Base-by-base conservation (phyloP, 2,888 invertebrate species). In the Saturnia japonica region DNA sequence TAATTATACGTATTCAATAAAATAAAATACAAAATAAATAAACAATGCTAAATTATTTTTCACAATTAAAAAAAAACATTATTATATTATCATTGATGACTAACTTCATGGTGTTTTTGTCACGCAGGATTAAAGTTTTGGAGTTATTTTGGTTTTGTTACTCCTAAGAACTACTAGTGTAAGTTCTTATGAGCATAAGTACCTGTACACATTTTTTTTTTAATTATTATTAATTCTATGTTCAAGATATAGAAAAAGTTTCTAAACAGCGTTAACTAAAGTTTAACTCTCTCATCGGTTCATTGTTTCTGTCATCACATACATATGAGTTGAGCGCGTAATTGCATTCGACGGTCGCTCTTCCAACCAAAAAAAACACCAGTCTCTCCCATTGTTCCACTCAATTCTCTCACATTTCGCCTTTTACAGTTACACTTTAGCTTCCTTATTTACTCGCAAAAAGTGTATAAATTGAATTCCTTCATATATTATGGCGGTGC, bases 371-470 rank as follows among this genome's bases (percentile, higher is more conserved):
- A 93, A 94, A 91, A 93, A 88, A 82, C 79, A 80, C 57, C 70
- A 90, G 88, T 89, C 88, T 90, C 89, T 90, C 89, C 82, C 85
- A 93, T 93, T 94, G 93, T 93, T 89, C 79, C 79, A 82, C 80
- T 79, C 83, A 78, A 86, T 88, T 87, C 89, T 94, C 94, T 92
- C 94, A 93, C 93, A 92, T 91, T 93, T 93, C 89, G 91, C 87
- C 89, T 83, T 87, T 88, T 88, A 91, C 93, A 85, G 93, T 91
- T 93, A 90, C 88, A 85, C 82, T 84, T 77, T 84, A 82, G 82
- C 93, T 93, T 94, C 94, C 94, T 92, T 86, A 88, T 90, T 84
- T 84, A 78, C 76, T 73, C 70, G 88, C 87, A 93, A 93, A 93
- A 93, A 93, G 83, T 80, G 81, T 82, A 88, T 90, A 91, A 91